A percentile compares a stretch with the other conserved stretches of the same genome.
phyloP scores from a whole-genome alignment of 2,888 invertebrate genomes.

The Drosophila dives region DNA sequence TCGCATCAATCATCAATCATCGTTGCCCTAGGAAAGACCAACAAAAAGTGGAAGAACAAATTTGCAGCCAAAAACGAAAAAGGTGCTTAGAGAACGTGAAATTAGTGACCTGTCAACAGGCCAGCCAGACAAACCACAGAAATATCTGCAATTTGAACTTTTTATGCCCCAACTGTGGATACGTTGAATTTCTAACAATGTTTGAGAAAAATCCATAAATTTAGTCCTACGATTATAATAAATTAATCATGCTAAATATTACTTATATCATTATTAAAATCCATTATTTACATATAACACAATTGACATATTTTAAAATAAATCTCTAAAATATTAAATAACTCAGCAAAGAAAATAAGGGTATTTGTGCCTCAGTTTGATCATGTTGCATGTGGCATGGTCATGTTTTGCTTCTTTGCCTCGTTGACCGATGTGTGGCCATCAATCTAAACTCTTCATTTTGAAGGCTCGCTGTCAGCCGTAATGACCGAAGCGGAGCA shows the following conservation, averaged over 20 bases:
- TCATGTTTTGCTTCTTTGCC: slow-evolving; percentile 23
- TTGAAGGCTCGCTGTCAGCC: slow-evolving; percentile 79
- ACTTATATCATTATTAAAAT: background rate
- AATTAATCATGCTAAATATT: background rate
- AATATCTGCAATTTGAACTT: slow-evolving; percentile 16
- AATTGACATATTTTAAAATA: background rate
- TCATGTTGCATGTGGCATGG: background rate
- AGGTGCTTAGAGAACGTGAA: slow-evolving; percentile 62
- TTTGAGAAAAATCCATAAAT: background rate
- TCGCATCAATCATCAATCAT: slow-evolving; percentile 76
- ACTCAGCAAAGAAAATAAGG: slow-evolving; percentile 8
- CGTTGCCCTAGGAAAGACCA: slow-evolving; percentile 21
- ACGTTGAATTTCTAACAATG: background rate
- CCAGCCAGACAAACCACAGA: slow-evolving; percentile 39
- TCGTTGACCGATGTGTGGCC: slow-evolving; percentile 75
- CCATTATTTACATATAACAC: background rate
- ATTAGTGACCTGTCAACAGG: slow-evolving; percentile 78
- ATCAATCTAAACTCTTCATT: slow-evolving; percentile 81
- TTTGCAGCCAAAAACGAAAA: slow-evolving; percentile 49
- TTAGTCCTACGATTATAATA: background rate
- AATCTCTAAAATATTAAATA: background rate
- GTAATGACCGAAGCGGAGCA: slow-evolving; percentile 74
- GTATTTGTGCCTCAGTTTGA: slow-evolving; percentile 20
- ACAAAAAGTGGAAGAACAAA: slow-evolving; percentile 25
- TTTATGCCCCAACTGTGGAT: slow-evolving; percentile 1